phyloP scores from a whole-genome alignment of 1,140 invertebrate genomes.

The Papilio polytes region DNA sequence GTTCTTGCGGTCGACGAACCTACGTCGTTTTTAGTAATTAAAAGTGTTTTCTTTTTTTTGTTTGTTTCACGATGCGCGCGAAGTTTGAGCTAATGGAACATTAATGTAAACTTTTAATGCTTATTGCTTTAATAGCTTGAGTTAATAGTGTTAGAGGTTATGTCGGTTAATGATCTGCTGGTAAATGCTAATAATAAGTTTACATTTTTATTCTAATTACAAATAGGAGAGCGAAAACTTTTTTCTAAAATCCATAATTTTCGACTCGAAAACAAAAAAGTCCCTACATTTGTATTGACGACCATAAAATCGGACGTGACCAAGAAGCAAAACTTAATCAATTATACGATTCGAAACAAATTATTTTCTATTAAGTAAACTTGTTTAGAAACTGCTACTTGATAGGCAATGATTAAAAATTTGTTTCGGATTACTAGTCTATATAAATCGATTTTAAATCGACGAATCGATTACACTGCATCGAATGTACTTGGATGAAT shows the following conservation, averaged over 20 bases:
- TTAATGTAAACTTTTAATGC: constrained; percentile 55
- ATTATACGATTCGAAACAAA: neutral
- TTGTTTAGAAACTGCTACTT: neutral
- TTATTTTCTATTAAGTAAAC: neutral
- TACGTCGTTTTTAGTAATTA: constrained; percentile 65
- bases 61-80: constrained; percentile 32
- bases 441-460: neutral
- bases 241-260: neutral
- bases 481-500: neutral
- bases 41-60: constrained; percentile 62
- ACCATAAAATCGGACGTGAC: neutral
- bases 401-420: neutral
- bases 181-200: no score
- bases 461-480: neutral
- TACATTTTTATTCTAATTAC: neutral
- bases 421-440: neutral
- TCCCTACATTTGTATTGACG: neutral
- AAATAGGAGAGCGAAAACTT: neutral
- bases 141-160: constrained; percentile 48
- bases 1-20: constrained; percentile 63
- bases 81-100: constrained; percentile 54
- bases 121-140: constrained; percentile 52
- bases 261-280: neutral
- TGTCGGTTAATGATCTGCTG: constrained; percentile 37
- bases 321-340: neutral